phyloP scores from a whole-genome alignment of 2,113 vertebrate species.

The Lethenteron camtschaticum region DNA sequence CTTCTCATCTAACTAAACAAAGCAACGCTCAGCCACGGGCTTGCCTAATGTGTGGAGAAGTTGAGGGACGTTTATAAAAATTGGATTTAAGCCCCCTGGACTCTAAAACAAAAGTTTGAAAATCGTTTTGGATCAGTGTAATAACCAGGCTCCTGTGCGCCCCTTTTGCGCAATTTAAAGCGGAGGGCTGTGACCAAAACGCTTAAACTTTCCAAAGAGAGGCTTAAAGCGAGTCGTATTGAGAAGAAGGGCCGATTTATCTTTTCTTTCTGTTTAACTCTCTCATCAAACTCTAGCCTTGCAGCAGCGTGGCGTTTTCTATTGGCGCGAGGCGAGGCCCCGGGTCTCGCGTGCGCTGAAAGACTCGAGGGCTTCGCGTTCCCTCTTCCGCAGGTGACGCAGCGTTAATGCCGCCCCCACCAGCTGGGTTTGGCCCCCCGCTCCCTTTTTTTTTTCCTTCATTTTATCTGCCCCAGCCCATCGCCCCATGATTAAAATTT shows the following conservation, averaged over 20 bases:
- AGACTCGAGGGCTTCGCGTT: neutral
- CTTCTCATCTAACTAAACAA: too few species aligned
- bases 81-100: neutral
- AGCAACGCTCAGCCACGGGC: neutral
- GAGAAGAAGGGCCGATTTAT: constrained; percentile 2
- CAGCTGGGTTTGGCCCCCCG: constrained; percentile 1
- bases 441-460: too few species aligned
- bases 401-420: constrained; percentile 2
- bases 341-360: neutral
- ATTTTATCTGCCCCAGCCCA: constrained; percentile 1
- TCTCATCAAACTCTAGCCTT: neutral
- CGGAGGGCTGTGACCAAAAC: constrained; percentile 5
- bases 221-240: constrained; percentile 5
- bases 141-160: neutral
- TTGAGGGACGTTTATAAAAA: constrained; percentile 5
- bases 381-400: constrained; percentile 1
- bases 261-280: constrained; percentile 2
- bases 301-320: neutral
- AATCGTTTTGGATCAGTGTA: neutral
- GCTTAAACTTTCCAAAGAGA: neutral
- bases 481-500: constrained; percentile 4
- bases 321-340: neutral
- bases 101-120: constrained; percentile 4
- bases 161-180: constrained; percentile 1
- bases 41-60: neutral